Percentiles rank a stretch among this genome's conserved stretches.
phyloP scores from a whole-genome alignment of 2,113 vertebrate species.

The Triplophysa rosa region DNA sequence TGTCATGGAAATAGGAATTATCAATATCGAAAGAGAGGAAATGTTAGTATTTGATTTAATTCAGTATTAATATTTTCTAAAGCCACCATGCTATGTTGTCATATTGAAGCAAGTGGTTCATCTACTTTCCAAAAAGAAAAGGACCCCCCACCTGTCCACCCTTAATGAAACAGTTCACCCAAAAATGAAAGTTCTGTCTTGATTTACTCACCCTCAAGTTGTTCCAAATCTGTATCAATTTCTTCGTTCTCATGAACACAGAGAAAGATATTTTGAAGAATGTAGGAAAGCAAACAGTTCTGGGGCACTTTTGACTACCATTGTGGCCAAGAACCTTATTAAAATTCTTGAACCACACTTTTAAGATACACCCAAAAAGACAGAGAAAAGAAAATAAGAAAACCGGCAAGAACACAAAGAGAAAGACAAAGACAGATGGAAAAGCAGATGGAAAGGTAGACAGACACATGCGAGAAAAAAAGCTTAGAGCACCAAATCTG shows the following conservation, averaged over 20 bases:
- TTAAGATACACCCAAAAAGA: too few relatives aligned
- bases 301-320: neutral
- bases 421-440: neutral
- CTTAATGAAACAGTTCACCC: conserved; percentile 74
- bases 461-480: neutral
- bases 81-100: conserved; percentile 48
- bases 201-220: too few relatives aligned
- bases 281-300: too few relatives aligned
- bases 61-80: conserved; percentile 56
- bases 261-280: too few relatives aligned
- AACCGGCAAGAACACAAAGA: neutral
- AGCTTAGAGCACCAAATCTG: neutral
- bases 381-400: neutral
- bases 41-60: conserved; percentile 70
- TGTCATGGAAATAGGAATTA: conserved; percentile 68
- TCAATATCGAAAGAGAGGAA: conserved; percentile 66
- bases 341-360: too few relatives aligned
- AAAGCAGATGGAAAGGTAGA: conserved; percentile 1
- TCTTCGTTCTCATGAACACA: too few relatives aligned
- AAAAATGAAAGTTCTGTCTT: conserved; percentile 48
- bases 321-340: conserved; percentile 38
- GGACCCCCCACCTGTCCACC: conserved; percentile 54
- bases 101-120: conserved; percentile 44
- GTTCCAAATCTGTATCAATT: too few relatives aligned
- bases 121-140: conserved; percentile 48